phyloP scores from a whole-genome alignment of 35 echinoderm and acorn worm genomes.

The Chiridota heheva region DNA sequence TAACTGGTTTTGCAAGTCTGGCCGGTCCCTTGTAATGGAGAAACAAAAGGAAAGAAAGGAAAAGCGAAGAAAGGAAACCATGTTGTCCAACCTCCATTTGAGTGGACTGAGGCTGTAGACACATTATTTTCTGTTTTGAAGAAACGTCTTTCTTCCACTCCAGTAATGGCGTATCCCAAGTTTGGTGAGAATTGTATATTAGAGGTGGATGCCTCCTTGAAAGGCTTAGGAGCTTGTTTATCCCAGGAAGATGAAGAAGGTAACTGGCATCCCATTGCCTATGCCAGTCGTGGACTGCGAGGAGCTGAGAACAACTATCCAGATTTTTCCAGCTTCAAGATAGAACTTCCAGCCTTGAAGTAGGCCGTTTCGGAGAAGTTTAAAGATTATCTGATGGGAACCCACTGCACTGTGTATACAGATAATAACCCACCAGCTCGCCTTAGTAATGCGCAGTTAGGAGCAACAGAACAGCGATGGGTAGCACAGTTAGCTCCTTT shows the following conservation, averaged over 20 bases:
- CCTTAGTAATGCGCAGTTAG: conserved; percentile 34
- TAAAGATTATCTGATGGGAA: neutral
- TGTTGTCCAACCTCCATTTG: neutral
- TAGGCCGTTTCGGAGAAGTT: conserved; percentile 35
- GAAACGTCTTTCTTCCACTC: neutral
- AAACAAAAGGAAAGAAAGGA: neutral
- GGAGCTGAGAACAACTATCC: conserved; percentile 20
- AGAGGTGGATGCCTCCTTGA: no score
- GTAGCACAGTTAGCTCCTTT: conserved; percentile 53
- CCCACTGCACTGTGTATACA: neutral
- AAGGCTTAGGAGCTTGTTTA: conserved; percentile 23
- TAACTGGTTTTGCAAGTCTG: conserved; percentile 20
- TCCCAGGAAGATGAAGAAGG: conserved; percentile 26
- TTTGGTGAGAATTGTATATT: neutral
- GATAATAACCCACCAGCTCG: conserved; percentile 28
- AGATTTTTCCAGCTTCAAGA: conserved; percentile 34
- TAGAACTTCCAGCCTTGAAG: conserved; percentile 12
- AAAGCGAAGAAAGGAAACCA: neutral
- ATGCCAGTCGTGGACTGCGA: conserved; percentile 31
- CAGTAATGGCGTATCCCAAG: neutral
- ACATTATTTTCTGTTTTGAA: no score
- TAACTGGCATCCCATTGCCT: conserved; percentile 7
- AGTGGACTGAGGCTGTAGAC: neutral
- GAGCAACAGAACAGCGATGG: conserved; percentile 60
- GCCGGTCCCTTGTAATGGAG: conserved; percentile 1